A percentile compares a stretch with the other conserved stretches of the same genome.
Evolutionary conservation across 2,113 vertebrate species (phyloP).

Genomic region (Riparia riparia): DNA sequence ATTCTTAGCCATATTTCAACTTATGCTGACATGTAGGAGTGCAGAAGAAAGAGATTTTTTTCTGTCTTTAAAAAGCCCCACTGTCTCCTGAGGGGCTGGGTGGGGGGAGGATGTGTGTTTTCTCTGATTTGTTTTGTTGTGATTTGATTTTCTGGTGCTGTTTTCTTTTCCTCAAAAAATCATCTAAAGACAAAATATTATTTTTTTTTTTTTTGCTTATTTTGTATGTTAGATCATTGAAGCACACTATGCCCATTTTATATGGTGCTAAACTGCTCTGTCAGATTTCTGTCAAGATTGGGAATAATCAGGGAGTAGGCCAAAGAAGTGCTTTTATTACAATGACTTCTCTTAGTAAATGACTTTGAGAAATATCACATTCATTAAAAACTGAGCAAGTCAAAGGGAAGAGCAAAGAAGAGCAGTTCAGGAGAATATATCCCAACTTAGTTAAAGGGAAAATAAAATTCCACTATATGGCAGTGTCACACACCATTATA

Average conservation of each 20-base stretch:
- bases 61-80: neutral
- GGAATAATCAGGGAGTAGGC: neutral
- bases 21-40: neutral
- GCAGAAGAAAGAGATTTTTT: neutral
- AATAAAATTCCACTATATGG: neutral
- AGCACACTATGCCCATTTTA: neutral
- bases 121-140: neutral
- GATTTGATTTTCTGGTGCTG: neutral
- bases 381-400: neutral
- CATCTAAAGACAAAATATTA: neutral
- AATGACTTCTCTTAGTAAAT: neutral
- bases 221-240: neutral
- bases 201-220: neutral
- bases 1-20: neutral
- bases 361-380: neutral
- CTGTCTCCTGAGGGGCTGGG: neutral
- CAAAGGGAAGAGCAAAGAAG: neutral
- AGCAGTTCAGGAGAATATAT: neutral
- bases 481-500: neutral
- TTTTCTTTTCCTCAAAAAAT: neutral
- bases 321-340: neutral
- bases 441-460: neutral
- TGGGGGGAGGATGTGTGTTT: fast-evolving
- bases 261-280: neutral
- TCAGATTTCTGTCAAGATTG: neutral